Evolutionary conservation across 1,140 invertebrate species (phyloP), one percentile per base, ranked within the genome.

Genomic region (Idris sp.): DNA sequence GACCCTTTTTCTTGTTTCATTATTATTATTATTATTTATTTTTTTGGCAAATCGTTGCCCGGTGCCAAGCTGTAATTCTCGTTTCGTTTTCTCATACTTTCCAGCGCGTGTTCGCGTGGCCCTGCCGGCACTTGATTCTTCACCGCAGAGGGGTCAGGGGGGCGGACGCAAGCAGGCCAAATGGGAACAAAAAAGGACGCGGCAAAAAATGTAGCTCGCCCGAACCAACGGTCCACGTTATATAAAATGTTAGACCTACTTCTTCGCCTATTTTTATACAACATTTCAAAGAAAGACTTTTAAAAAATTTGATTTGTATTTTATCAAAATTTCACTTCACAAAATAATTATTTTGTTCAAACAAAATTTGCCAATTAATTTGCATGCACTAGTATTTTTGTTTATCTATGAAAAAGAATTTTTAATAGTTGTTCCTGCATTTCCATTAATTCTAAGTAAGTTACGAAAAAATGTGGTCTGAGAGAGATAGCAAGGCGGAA

Each of bases 61-160:
- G 16, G 8, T 25, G 46, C 13, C 10, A 35, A 59, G 11, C 16
- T 31, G 25, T 59, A 41, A 44, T 61, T 61, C 44, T 49, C 10
- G 58, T 48, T 48, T 61, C 43, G 56, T 61, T 61, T 61, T 49
- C 43, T 48, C 35, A 61, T 61, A 41, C 26, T 61, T 61, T 61
- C 43, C 58, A 36, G 13, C 36, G 31, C 9, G 30, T 30, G 40
- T 26, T 58, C 40, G 53, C 40, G 53, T 58, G 38, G 53, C 28
- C 33, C 53, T 58, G 22, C 53, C 6, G 16, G 18, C 13, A 46
- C 28, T 44, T 36, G 54, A 44, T 58, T 58, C 30, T 18, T 25
- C 7, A n/a, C 8, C 35, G n/a, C 18, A 25, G 11, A 38, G 19
- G 2, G 25, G 16, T 13, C 10, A 5, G 11, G 11, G 40, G 13